Evolutionary conservation across 2,888 invertebrate genomes (phyloP).

Genomic region (Philopedon plagiatum): DNA sequence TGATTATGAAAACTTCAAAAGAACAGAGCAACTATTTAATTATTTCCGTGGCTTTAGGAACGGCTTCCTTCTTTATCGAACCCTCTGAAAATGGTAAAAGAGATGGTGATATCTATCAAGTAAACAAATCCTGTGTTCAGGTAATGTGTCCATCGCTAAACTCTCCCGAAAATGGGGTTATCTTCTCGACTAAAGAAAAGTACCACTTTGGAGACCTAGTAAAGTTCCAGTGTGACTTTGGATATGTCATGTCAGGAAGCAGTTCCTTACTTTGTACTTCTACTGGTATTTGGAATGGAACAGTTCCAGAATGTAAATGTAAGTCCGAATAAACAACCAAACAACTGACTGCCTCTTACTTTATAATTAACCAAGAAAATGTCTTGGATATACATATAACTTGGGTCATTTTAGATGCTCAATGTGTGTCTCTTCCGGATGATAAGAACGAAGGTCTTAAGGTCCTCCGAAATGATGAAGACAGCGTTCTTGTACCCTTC

Average conservation of each 20-base stretch:
- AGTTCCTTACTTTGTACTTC: conserved; percentile 89
- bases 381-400: too few species aligned
- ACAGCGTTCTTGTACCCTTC: conserved; percentile 89
- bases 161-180: conserved; percentile 88
- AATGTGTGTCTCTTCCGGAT: conserved; percentile 91
- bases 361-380: too few species aligned
- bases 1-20: too few species aligned
- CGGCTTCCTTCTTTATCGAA: conserved; percentile 88
- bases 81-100: conserved; percentile 87
- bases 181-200: conserved; percentile 83
- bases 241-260: conserved; percentile 92
- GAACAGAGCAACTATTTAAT: not conserved
- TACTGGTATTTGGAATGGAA: conserved; percentile 94
- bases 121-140: conserved; percentile 94
- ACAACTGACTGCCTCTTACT: not conserved
- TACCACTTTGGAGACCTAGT: conserved; percentile 93
- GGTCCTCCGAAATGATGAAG: conserved; percentile 83
- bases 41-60: conserved; percentile 64
- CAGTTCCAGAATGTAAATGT: conserved; percentile 95
- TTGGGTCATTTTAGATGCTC: conserved; percentile 77
- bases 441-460: conserved; percentile 89
- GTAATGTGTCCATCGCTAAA: conserved; percentile 87
- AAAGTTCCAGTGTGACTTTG: conserved; percentile 94
- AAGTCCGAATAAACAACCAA: conserved; percentile 69
- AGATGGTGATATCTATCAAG: conserved; percentile 90